Percentiles rank a stretch among this genome's conserved stretches.
Evolutionary conservation across 1,140 invertebrate species (phyloP).

Genomic region (Trialeurodes vaporariorum): DNA sequence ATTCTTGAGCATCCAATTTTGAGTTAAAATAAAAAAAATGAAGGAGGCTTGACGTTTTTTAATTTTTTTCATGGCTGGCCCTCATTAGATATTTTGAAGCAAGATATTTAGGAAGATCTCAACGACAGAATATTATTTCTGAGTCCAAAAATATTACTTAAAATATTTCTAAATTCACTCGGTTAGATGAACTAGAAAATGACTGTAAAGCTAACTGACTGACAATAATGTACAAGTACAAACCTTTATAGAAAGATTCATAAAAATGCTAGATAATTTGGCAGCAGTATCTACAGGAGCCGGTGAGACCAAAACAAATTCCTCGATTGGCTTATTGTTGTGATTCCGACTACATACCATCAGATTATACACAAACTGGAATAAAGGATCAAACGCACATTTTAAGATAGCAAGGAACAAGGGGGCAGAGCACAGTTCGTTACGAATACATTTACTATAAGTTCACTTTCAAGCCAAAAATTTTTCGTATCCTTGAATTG

Average conservation of each 20-base stretch:
- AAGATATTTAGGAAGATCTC: too few species aligned
- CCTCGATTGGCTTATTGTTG: constrained; percentile 91
- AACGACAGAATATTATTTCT: too few species aligned
- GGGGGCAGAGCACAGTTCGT: background rate
- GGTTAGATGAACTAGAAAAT: too few species aligned
- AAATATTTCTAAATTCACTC: too few species aligned
- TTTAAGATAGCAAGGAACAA: constrained; percentile 33
- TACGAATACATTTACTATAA: constrained; percentile 2
- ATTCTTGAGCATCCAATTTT: too few species aligned
- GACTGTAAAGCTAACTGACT: background rate
- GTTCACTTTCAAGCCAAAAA: background rate
- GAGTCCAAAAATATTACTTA: too few species aligned
- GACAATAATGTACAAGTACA: constrained; percentile 9
- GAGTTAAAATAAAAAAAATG: too few species aligned
- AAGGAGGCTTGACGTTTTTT: too few species aligned
- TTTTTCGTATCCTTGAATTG: constrained; percentile 3
- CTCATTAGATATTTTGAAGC: too few species aligned
- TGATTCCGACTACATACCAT: constrained; percentile 97
- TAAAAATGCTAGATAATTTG: constrained; percentile 88
- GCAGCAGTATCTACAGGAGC: constrained; percentile 97
- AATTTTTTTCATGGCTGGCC: too few species aligned
- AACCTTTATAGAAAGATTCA: constrained; percentile 73
- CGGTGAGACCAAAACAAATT: constrained; percentile 91
- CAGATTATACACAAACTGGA: constrained; percentile 91
- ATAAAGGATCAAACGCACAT: constrained; percentile 87